phyloP scores from a whole-genome alignment of 2,113 vertebrate species.

The Lycocorax pyrrhopterus region DNA sequence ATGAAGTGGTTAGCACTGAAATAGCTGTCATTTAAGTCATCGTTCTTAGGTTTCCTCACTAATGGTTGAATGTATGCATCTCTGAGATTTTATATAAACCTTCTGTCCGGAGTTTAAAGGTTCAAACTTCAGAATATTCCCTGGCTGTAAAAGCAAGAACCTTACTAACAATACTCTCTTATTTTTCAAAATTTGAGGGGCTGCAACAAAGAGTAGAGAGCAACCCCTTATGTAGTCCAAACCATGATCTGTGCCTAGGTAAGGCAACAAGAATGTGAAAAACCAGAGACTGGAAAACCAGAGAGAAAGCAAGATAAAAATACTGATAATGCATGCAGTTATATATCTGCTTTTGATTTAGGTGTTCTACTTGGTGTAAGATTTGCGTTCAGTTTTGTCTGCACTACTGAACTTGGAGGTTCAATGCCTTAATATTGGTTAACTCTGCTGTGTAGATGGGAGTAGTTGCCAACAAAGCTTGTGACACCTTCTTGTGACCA shows the following conservation, averaged over 20 bases:
- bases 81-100: neutral
- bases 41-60: constrained; percentile 7
- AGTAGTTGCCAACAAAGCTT: neutral
- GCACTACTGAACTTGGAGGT: neutral
- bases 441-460: neutral
- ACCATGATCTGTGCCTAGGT: neutral
- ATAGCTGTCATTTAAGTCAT: constrained; percentile 34
- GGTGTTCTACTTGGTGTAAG: neutral
- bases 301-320: neutral
- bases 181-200: neutral
- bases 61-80: neutral
- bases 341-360: neutral
- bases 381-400: neutral
- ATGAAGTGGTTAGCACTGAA: constrained; percentile 21
- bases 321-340: neutral
- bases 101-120: neutral
- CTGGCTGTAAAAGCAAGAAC: neutral
- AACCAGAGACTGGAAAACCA: neutral
- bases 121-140: constrained; percentile 8
- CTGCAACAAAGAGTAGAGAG: neutral
- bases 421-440: neutral
- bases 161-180: neutral
- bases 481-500: neutral
- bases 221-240: neutral
- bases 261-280: neutral